phyloP scores from a whole-genome alignment of 2,113 vertebrate genomes.

The Symphodus melops region DNA sequence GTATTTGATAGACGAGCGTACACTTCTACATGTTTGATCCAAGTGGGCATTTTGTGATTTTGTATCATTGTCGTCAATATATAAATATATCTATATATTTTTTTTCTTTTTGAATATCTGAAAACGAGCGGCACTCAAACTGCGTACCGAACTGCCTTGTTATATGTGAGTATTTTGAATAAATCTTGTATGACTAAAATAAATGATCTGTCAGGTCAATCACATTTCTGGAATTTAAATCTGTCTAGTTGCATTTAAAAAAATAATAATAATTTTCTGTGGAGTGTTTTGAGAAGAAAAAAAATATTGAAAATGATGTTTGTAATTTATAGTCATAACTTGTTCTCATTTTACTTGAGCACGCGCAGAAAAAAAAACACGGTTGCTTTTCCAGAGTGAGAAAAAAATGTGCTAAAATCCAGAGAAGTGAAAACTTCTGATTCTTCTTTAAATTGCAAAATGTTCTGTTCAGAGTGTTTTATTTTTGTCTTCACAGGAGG shows the following conservation, averaged over 20 bases:
- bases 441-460: background rate
- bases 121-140: constrained; percentile 74
- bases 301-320: too few species aligned
- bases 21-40: constrained; percentile 79
- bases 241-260: background rate
- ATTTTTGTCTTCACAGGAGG: background rate
- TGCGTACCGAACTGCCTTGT: constrained; percentile 82
- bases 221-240: constrained; percentile 24
- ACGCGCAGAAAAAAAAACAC: too few species aligned
- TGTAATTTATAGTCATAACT: too few species aligned
- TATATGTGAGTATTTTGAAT: constrained; percentile 82
- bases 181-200: constrained; percentile 79
- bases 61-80: constrained; percentile 72
- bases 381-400: too few species aligned
- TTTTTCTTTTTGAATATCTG: constrained; percentile 69
- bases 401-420: background rate
- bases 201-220: constrained; percentile 28
- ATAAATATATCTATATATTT: constrained; percentile 37
- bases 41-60: constrained; percentile 81
- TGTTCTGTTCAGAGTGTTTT: constrained; percentile 13
- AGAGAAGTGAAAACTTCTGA: background rate
- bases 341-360: too few species aligned
- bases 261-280: background rate
- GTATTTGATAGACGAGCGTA: constrained; percentile 80
- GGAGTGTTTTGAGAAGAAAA: background rate